Evolutionary conservation across 2,797 vertebrate genomes (phyloP).

Genomic region (Acipenser transmontanus): DNA sequence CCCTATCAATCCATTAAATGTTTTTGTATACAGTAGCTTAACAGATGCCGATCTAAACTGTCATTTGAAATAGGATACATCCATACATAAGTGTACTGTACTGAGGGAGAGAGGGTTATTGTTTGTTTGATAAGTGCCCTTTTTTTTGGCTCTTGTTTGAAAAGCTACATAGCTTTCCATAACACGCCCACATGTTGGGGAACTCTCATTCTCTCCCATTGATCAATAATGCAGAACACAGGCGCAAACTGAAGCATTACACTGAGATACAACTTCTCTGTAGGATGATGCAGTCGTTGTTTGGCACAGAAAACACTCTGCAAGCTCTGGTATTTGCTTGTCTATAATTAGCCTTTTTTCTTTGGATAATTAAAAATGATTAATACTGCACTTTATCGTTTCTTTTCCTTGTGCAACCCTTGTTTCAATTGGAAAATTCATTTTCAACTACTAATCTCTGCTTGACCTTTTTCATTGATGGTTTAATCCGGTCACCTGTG

Average conservation of each 20-base stretch:
- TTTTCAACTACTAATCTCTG: too few species aligned
- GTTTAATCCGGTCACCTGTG: too few species aligned
- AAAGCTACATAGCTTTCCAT: constrained; percentile 23
- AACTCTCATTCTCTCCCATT: constrained; percentile 10
- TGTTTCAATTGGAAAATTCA: too few species aligned
- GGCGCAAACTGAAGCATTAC: background rate
- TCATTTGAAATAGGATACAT: constrained; percentile 13
- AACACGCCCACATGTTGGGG: constrained; percentile 16
- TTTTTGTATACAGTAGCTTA: constrained; percentile 8
- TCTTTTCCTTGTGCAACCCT: too few species aligned
- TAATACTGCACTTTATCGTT: too few species aligned
- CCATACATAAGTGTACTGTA: background rate
- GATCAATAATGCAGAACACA: constrained; percentile 3
- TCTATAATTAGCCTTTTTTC: too few species aligned
- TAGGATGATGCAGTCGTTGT: background rate
- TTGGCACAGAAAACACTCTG: too few species aligned
- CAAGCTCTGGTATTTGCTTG: too few species aligned
- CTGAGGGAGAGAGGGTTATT: constrained; percentile 13
- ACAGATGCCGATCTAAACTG: background rate
- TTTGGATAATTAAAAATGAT: too few species aligned
- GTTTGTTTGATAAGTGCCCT: constrained; percentile 19
- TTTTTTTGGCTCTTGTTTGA: constrained; percentile 19
- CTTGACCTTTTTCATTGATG: too few species aligned
- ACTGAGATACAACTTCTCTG: constrained; percentile 1
- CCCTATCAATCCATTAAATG: constrained; percentile 19